Conservation (phyloP, 2,113 vertebrate genomes). For the Aptenodytes forsteri region DNA sequence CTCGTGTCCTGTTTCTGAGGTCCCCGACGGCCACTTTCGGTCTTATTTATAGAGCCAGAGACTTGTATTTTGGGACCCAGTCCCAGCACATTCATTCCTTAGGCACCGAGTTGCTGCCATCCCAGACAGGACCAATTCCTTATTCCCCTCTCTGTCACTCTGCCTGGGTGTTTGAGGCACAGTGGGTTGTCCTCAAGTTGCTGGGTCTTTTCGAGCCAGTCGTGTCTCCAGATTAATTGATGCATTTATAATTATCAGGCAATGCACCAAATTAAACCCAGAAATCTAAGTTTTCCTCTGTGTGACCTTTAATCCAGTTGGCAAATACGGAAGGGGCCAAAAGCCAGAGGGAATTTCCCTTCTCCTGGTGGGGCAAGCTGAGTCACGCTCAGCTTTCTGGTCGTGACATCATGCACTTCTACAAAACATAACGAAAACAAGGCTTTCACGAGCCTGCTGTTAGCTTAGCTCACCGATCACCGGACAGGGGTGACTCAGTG, state of each 20-base stretch:
- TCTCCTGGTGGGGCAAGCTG: background rate
- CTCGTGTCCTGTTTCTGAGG: background rate
- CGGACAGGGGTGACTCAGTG: constrained; percentile 24
- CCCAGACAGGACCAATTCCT: background rate
- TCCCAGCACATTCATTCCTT: background rate
- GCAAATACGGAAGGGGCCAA: background rate
- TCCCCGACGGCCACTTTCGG: background rate
- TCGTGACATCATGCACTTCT: background rate
- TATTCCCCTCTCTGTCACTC: background rate
- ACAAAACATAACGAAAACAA: constrained; percentile 19
- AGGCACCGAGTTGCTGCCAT: background rate
- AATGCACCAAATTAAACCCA: background rate
- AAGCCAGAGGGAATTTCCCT: background rate
- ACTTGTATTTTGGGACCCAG: background rate
- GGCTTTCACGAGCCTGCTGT: background rate
- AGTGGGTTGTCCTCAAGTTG: background rate
- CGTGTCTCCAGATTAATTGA: background rate
- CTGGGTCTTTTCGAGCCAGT: background rate
- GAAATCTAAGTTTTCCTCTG: background rate
- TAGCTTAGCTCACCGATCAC: constrained; percentile 7
- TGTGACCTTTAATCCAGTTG: background rate
- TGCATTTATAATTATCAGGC: background rate
- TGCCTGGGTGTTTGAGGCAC: background rate
- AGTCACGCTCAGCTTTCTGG: constrained; percentile 1
- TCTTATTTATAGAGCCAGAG: background rate